Evolutionary conservation across 1,140 invertebrate species (phyloP).

Genomic region (Tetramorium alpestre): DNA sequence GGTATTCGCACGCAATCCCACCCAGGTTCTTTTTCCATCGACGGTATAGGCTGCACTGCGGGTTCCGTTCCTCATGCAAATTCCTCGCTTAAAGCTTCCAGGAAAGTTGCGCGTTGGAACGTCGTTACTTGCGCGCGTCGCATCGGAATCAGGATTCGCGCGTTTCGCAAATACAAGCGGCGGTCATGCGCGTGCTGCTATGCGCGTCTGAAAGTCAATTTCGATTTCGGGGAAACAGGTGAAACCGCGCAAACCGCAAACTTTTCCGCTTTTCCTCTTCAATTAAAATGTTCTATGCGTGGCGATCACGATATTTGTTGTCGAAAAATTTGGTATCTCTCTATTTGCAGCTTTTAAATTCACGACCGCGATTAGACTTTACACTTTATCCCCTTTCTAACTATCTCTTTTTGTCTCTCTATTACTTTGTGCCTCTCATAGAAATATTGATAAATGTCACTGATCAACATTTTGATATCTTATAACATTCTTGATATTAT

Average conservation of each 20-base stretch:
- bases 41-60: neutral
- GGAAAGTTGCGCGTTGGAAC: constrained; percentile 69
- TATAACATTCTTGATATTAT: constrained; percentile 4
- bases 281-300: neutral
- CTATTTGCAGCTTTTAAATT: neutral
- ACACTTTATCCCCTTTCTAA: neutral
- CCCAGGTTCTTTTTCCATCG: constrained; percentile 44
- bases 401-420: neutral
- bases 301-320: neutral
- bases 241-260: constrained; percentile 19
- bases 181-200: constrained; percentile 24
- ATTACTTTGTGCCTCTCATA: neutral
- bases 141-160: constrained; percentile 37
- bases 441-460: constrained; percentile 25
- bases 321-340: neutral
- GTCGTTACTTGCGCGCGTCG: constrained; percentile 48
- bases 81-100: constrained; percentile 62
- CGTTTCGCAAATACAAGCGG: constrained; percentile 65
- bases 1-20: constrained; percentile 58
- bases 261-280: constrained; percentile 7
- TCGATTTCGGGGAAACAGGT: constrained; percentile 63
- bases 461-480: neutral
- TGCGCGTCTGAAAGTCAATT: constrained; percentile 52
- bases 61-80: constrained; percentile 67
- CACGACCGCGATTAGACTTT: neutral